Evolutionary conservation across 2,113 vertebrate genomes (phyloP).

Genomic region (Paramormyrops kingsleyae): DNA sequence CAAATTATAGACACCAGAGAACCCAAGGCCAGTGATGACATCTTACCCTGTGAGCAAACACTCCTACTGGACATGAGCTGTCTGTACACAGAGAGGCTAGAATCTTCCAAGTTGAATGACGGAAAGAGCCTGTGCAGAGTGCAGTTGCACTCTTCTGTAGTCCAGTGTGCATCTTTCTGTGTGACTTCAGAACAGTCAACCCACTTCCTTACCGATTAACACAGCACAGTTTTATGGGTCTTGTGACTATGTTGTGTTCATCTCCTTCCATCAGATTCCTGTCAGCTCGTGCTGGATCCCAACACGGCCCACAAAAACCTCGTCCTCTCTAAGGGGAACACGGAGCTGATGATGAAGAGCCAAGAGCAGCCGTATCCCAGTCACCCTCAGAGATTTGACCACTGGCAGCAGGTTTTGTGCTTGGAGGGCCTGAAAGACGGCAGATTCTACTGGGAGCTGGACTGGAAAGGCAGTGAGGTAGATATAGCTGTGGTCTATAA

Average conservation of each 20-base stretch:
- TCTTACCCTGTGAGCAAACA: constrained; percentile 53
- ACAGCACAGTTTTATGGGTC: background rate
- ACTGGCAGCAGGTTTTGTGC: constrained; percentile 67
- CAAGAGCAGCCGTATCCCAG: constrained; percentile 52
- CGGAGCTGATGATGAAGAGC: constrained; percentile 51
- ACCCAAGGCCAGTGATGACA: constrained; percentile 54
- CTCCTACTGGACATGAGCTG: background rate
- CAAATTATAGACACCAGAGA: constrained; percentile 42
- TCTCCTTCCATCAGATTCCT: constrained; percentile 43
- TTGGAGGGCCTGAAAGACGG: constrained; percentile 61
- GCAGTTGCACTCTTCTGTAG: background rate
- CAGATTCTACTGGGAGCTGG: constrained; percentile 67
- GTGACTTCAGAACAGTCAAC: background rate
- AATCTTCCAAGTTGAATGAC: background rate
- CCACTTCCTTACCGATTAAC: background rate
- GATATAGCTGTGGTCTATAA: constrained; percentile 64
- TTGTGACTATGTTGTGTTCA: background rate
- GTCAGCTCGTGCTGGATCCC: constrained; percentile 52
- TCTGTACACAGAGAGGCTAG: background rate
- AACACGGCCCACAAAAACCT: constrained; percentile 57
- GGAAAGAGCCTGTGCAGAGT: background rate
- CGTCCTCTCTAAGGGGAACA: constrained; percentile 56
- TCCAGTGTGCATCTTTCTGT: background rate
- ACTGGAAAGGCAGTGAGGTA: constrained; percentile 61
- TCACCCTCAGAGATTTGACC: constrained; percentile 58